These are phyloP conservation scores for Tyria jacobaeae DNA, from an alignment of 2,888 invertebrate genomes.

Conservation along the genomic window DNA sequence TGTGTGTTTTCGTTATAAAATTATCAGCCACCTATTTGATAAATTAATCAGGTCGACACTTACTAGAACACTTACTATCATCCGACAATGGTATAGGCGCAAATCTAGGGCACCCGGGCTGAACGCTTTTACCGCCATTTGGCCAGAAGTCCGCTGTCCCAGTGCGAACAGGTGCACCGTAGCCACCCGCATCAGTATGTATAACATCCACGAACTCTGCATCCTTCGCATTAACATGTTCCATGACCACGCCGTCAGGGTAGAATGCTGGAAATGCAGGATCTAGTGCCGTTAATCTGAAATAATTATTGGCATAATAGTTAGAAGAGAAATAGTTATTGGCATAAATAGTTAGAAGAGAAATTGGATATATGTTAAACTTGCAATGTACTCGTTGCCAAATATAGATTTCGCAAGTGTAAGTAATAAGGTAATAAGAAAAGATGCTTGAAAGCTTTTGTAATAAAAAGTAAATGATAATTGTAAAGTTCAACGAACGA, in stretches of 20 bases:
- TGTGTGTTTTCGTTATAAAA: not conserved
- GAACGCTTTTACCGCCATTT: slow-evolving; percentile 86
- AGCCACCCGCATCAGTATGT: slow-evolving; percentile 89
- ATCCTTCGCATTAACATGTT: slow-evolving; percentile 82
- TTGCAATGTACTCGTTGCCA: no score
- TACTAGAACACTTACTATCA: slow-evolving; percentile 69
- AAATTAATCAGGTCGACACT: slow-evolving; percentile 7
- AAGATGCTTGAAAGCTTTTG: no score
- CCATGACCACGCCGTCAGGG: slow-evolving; percentile 79
- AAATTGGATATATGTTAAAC: not conserved
- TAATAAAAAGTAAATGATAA: no score
- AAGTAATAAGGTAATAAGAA: no score
- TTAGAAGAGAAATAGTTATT: not conserved
- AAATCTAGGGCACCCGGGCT: slow-evolving; percentile 87
- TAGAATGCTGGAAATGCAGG: slow-evolving; percentile 88
- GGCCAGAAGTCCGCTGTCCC: slow-evolving; percentile 89
- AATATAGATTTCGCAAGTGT: no score
- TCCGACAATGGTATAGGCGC: slow-evolving; percentile 82
- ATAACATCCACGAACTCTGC: slow-evolving; percentile 89
- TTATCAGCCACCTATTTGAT: slow-evolving; percentile 10
- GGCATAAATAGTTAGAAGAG: not conserved
- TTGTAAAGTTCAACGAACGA: no score
- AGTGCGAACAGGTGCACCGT: slow-evolving; percentile 86
- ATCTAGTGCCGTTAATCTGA: slow-evolving; percentile 86
- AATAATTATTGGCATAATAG: slow-evolving; percentile 36